Percentiles rank a stretch among this genome's conserved stretches.
phyloP scores from a whole-genome alignment of 2,888 invertebrate species.

The Nomada ferruginata region DNA sequence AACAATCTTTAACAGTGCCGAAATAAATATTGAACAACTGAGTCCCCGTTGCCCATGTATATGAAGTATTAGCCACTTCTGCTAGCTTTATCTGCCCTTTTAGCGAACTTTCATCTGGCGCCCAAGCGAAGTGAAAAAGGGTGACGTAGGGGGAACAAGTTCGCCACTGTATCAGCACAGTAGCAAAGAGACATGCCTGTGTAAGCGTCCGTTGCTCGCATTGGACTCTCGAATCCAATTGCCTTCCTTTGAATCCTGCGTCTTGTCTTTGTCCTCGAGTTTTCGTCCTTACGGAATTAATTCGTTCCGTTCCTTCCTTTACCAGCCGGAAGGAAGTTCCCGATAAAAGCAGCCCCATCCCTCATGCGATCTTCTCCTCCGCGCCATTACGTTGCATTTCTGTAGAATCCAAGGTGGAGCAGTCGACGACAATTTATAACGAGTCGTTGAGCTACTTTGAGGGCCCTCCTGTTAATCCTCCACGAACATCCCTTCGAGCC shows the following conservation, averaged over 20 bases:
- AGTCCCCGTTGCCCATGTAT: neutral
- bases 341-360: constrained; percentile 56
- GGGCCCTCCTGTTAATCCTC: constrained; percentile 43
- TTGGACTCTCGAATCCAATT: constrained; percentile 58
- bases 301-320: constrained; percentile 66
- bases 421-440: constrained; percentile 76
- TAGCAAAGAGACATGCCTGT: neutral
- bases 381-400: constrained; percentile 51
- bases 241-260: constrained; percentile 59
- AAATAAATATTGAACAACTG: neutral
- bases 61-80: no score
- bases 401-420: constrained; percentile 62
- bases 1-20: no score
- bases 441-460: constrained; percentile 73
- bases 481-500: constrained; percentile 41
- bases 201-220: constrained; percentile 16
- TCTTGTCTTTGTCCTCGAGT: constrained; percentile 67
- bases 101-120: neutral
- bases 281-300: constrained; percentile 71
- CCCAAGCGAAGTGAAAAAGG: constrained; percentile 3
- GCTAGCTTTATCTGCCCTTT: neutral
- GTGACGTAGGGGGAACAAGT: constrained; percentile 15
- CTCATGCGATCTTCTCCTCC: constrained; percentile 30
- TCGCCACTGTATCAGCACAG: constrained; percentile 49
- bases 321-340: constrained; percentile 62